A percentile compares a stretch with the other conserved stretches of the same genome.
phyloP scores from a whole-genome alignment of 92 coral and sea anemone genomes.

The Bergia puertoricense region DNA sequence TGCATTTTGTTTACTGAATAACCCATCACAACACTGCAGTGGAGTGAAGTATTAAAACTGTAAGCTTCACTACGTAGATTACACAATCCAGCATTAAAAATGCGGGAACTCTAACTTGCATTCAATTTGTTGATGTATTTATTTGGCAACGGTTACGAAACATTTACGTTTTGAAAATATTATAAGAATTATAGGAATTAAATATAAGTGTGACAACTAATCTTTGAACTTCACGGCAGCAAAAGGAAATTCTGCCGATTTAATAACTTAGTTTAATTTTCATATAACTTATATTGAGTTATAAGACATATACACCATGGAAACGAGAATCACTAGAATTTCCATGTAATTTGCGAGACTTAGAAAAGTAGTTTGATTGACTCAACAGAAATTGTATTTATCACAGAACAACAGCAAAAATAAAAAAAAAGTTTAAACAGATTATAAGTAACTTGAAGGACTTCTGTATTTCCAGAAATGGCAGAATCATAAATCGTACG shows the following conservation, averaged over 20 bases:
- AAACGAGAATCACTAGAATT: conserved; percentile 11
- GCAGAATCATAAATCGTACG: too few species aligned
- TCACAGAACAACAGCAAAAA: too few species aligned
- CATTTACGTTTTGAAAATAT: neutral
- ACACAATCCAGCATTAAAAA: too few species aligned
- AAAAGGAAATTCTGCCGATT: neutral
- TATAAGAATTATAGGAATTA: neutral
- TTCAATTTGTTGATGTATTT: neutral
- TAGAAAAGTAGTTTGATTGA: too few species aligned
- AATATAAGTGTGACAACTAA: neutral
- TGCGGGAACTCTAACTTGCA: neutral
- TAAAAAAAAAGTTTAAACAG: neutral
- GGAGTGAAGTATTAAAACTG: too few species aligned
- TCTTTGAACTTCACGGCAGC: neutral
- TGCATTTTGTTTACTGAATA: too few species aligned
- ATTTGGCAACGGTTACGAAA: neutral
- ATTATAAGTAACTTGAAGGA: too few species aligned
- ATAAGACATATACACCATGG: conserved; percentile 22
- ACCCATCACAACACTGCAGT: neutral
- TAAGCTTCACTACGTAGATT: neutral
- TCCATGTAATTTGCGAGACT: neutral
- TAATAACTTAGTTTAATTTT: neutral
- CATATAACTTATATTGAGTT: too few species aligned
- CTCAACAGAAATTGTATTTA: neutral
- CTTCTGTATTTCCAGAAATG: neutral